A percentile compares a stretch with the other conserved stretches of the same genome.
Conservation (phyloP, 2,113 vertebrate genomes). For the Tichodroma muraria region DNA sequence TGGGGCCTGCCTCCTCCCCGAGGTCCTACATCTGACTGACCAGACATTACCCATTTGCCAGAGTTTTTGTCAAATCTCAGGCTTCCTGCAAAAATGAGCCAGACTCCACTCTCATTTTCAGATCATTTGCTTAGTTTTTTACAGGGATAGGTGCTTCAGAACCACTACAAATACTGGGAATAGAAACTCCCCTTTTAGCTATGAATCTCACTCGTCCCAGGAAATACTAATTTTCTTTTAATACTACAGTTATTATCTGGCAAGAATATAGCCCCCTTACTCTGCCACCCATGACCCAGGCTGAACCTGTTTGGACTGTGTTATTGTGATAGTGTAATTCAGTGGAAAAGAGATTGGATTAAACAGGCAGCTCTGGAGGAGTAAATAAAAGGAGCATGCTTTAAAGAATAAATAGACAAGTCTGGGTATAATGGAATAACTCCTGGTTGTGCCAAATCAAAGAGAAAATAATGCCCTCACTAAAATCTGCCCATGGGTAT, state of each 20-base stretch:
- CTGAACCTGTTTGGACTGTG: conserved; percentile 39
- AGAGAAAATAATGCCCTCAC: neutral
- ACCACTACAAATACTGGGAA: neutral
- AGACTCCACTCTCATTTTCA: neutral
- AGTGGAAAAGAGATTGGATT: conserved; percentile 61
- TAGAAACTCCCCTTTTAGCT: neutral
- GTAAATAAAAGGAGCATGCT: conserved; percentile 46
- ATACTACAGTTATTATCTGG: neutral
- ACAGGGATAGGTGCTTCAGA: neutral
- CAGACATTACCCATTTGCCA: neutral
- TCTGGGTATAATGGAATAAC: conserved; percentile 32
- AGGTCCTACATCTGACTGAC: neutral
- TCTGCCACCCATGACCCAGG: neutral
- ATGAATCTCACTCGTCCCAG: neutral
- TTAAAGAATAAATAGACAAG: conserved; percentile 61
- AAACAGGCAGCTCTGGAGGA: conserved; percentile 25
- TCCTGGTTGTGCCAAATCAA: conserved; percentile 3
- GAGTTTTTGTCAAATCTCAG: neutral
- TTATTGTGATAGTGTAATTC: conserved; percentile 58
- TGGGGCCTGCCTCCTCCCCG: neutral
- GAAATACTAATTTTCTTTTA: neutral
- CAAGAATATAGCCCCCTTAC: neutral
- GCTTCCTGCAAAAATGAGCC: neutral
- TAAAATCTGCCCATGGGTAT: neutral
- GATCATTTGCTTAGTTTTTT: neutral